These are phyloP conservation scores for Hyles vespertilio DNA, from an alignment of 1,140 invertebrate species.

Conservation along the genomic window DNA sequence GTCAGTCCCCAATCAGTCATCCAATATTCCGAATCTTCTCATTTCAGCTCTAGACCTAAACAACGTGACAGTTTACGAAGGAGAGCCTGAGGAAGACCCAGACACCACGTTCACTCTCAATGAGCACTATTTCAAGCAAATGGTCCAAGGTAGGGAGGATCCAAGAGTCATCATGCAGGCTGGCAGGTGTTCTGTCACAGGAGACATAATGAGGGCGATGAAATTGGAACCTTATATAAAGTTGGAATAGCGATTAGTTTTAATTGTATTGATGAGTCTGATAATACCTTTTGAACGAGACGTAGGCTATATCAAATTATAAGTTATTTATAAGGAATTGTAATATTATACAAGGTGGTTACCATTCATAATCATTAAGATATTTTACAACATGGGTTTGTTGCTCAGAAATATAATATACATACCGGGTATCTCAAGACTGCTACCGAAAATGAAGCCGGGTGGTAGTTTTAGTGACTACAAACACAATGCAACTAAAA, in stretches of 20 bases:
- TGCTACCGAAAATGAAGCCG: too few relatives aligned
- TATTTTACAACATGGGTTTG: too few relatives aligned
- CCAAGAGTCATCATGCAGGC: slow-evolving; percentile 64
- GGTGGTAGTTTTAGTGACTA: too few relatives aligned
- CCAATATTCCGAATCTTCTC: slow-evolving; percentile 4
- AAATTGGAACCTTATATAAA: slow-evolving; percentile 73
- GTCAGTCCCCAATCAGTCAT: not conserved
- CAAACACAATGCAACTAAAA: too few relatives aligned
- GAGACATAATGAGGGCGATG: slow-evolving; percentile 73
- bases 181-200: slow-evolving; percentile 68
- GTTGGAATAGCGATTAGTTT: slow-evolving; percentile 33
- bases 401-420: too few relatives aligned
- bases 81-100: slow-evolving; percentile 63
- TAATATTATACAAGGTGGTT: too few relatives aligned
- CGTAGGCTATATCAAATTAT: too few relatives aligned
- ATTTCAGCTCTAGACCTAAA: slow-evolving; percentile 68
- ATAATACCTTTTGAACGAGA: too few relatives aligned
- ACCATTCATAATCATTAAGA: too few relatives aligned
- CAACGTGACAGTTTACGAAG: slow-evolving; percentile 62
- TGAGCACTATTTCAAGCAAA: slow-evolving; percentile 62
- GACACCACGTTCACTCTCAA: slow-evolving; percentile 69
- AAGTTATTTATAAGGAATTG: too few relatives aligned
- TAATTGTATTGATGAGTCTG: too few relatives aligned
- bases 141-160: slow-evolving; percentile 58
- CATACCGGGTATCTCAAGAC: too few relatives aligned